phyloP scores from a whole-genome alignment of 2,888 invertebrate genomes.

The Dynastes maya region DNA sequence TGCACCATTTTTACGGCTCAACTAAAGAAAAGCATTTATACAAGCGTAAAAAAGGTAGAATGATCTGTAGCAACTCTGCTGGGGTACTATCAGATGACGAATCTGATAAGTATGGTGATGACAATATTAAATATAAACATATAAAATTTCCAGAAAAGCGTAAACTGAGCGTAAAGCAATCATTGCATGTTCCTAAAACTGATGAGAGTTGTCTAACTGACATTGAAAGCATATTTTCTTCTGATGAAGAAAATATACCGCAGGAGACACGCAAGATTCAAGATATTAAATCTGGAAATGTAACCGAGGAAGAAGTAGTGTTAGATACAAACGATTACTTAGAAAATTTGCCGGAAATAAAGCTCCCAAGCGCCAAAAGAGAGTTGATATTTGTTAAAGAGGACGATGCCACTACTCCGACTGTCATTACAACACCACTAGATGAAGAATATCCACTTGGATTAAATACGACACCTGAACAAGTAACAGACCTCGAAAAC shows the following conservation, averaged over 20 bases:
- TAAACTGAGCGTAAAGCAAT: conserved; percentile 60
- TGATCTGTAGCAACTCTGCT: not conserved
- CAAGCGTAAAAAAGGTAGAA: conserved; percentile 9
- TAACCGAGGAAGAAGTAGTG: conserved; percentile 58
- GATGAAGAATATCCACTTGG: conserved; percentile 45
- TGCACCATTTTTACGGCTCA: conserved; percentile 40
- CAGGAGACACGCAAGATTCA: conserved; percentile 42
- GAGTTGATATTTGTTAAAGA: conserved; percentile 68
- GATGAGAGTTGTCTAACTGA: conserved; percentile 64
- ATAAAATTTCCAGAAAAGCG: conserved; percentile 47
- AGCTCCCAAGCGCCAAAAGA: conserved; percentile 69
- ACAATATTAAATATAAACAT: conserved; percentile 47
- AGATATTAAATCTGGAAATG: not conserved
- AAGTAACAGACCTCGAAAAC: conserved; percentile 67
- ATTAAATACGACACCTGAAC: conserved; percentile 45
- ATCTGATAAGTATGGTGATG: conserved; percentile 49
- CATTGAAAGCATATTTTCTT: conserved; percentile 68
- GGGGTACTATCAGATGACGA: conserved; percentile 13
- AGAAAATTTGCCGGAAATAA: conserved; percentile 55
- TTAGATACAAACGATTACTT: conserved; percentile 58
- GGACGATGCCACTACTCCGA: conserved; percentile 68
- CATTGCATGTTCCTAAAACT: conserved; percentile 57
- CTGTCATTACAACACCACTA: conserved; percentile 47
- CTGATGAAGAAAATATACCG: conserved; percentile 62
- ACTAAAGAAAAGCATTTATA: conserved; percentile 31